Conservation (phyloP, 1,140 invertebrate species). For the Bradysia coprophila region DNA sequence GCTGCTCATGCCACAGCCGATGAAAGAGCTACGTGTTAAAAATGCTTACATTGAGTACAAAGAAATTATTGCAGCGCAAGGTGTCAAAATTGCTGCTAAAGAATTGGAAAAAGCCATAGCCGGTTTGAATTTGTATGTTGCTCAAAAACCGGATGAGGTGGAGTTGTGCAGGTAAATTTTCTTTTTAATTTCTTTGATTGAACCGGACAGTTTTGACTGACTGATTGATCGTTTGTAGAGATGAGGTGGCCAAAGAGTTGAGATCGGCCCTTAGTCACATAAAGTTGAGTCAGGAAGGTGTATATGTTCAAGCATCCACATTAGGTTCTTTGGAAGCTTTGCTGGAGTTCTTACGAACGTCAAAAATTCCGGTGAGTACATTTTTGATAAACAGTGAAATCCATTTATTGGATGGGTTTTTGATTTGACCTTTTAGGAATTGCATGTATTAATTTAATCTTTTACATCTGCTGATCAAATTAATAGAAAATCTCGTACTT, state of each 20-base stretch:
- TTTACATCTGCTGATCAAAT: too few relatives aligned
- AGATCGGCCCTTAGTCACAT: constrained; percentile 81
- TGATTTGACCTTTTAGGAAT: too few relatives aligned
- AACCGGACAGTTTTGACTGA: neutral
- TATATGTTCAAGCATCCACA: constrained; percentile 97
- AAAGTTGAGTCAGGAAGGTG: constrained; percentile 78
- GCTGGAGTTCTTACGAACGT: constrained; percentile 83
- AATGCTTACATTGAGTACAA: constrained; percentile 93
- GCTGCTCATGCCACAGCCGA: constrained; percentile 90
- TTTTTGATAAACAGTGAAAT: too few relatives aligned
- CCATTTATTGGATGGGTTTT: too few relatives aligned
- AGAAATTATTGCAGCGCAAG: constrained; percentile 88
- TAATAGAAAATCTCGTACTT: too few relatives aligned
- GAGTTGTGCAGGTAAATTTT: constrained; percentile 45
- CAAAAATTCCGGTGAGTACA: constrained; percentile 85
- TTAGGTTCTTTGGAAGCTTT: constrained; percentile 95
- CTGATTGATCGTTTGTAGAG: too few relatives aligned
- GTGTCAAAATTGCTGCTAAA: constrained; percentile 95
- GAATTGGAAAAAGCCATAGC: constrained; percentile 97
- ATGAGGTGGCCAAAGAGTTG: constrained; percentile 64
- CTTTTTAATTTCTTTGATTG: too few relatives aligned
- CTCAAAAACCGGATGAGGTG: constrained; percentile 84
- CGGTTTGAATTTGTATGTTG: constrained; percentile 71
- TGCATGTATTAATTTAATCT: too few relatives aligned
- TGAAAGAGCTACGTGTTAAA: constrained; percentile 96